Percentiles rank a stretch among this genome's conserved stretches.
Conservation (phyloP, 2,797 vertebrate species). For the Eulemur rubriventer region DNA sequence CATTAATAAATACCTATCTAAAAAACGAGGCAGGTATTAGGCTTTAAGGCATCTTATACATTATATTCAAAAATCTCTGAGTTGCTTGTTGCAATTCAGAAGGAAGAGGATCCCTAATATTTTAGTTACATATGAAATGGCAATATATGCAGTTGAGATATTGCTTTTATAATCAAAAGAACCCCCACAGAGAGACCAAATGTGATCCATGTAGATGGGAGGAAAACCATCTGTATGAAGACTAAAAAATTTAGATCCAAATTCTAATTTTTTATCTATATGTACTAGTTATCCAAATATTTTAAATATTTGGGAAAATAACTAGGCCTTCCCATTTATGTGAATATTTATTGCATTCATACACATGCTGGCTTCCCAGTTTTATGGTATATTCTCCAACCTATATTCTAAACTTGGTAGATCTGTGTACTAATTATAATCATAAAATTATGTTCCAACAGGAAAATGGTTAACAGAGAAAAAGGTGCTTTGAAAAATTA, state of each 20-base stretch:
- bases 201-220: neutral
- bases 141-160: neutral
- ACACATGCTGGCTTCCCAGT: neutral
- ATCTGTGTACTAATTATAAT: conserved; percentile 5
- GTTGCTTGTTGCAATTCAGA: neutral
- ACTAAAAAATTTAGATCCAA: neutral
- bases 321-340: neutral
- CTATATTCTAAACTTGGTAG: neutral
- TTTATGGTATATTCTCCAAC: neutral
- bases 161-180: neutral
- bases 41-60: neutral
- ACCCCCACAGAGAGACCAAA: neutral
- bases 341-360: neutral
- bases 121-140: conserved; percentile 1
- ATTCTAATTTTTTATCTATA: conserved; percentile 23
- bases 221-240: neutral
- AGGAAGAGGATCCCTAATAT: neutral
- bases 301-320: conserved; percentile 38
- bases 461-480: neutral
- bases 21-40: neutral
- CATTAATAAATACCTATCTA: neutral
- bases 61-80: conserved; percentile 24
- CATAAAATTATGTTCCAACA: conserved; percentile 28
- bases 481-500: conserved; percentile 23
- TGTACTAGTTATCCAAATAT: neutral